phyloP scores from a whole-genome alignment of 2,797 vertebrate species.

The Acanthis flammea region DNA sequence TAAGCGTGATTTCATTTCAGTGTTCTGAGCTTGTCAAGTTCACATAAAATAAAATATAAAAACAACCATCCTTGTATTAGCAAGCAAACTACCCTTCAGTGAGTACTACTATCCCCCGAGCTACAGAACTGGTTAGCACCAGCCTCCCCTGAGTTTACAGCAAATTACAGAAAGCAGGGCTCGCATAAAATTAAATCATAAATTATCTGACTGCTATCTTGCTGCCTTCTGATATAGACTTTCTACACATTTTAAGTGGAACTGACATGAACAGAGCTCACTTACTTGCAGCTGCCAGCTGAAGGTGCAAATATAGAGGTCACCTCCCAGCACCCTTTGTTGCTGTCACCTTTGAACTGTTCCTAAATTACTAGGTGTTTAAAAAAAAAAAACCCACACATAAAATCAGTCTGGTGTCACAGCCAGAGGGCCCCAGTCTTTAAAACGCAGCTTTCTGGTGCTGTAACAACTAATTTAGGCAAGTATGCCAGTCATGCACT shows the following conservation, averaged over 20 bases:
- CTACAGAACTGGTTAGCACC: slow-evolving; percentile 86
- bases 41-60: slow-evolving; percentile 87
- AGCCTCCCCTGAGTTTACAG: slow-evolving; percentile 88
- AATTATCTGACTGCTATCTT: slow-evolving; percentile 95
- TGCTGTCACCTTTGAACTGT: slow-evolving; percentile 79
- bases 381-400: not conserved
- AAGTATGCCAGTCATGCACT: slow-evolving; percentile 78
- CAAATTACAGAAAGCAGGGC: slow-evolving; percentile 96
- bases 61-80: slow-evolving; percentile 84
- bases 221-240: slow-evolving; percentile 86
- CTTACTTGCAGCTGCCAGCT: slow-evolving; percentile 76
- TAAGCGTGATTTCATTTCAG: slow-evolving; percentile 80
- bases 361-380: slow-evolving; percentile 75
- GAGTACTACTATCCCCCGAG: slow-evolving; percentile 81
- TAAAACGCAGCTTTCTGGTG: slow-evolving; percentile 72
- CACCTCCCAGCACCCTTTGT: slow-evolving; percentile 74
- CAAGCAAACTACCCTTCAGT: slow-evolving; percentile 85
- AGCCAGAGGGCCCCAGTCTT: slow-evolving; percentile 63
- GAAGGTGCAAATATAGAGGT: slow-evolving; percentile 79
- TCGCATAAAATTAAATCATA: slow-evolving; percentile 99
- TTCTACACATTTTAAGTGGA: slow-evolving; percentile 84
- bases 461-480: slow-evolving; percentile 78
- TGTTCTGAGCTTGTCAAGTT: slow-evolving; percentile 81
- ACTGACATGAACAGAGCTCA: slow-evolving; percentile 80
- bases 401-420: slow-evolving; percentile 43